Base-by-base conservation (phyloP, 2,797 vertebrate species). In the Periophthalmus magnuspinnatus region DNA sequence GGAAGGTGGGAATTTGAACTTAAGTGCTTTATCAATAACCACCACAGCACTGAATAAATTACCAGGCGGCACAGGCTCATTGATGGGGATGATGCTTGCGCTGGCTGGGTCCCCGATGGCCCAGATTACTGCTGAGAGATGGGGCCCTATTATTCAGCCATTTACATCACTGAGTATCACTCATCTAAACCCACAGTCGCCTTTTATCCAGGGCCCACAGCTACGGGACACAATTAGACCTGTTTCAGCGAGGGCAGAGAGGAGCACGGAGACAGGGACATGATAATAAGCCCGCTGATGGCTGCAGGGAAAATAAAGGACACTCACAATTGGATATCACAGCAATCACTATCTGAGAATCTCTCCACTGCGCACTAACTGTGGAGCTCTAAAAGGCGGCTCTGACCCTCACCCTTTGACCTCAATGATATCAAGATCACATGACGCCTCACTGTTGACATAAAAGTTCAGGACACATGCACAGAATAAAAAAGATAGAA, bases 1-100 rank as follows among this genome's bases (percentile, higher is more conserved):
- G 80, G 71, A 79, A 77, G 48, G 59, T 34, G 76, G 79, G 74
- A 80, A 89, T 90, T 92, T 90, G 90, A 76, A 87, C 89, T 93
- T 92, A 95, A 94, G 91, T 89, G 91, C 85, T 94, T 96, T 94
- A 95, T 94, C 94, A 95, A 95, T 93, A 95, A 92, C 90, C 77
- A 80, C 91, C 79, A 91, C 80, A 88, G 89, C 91, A 63, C 82
- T 89, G 92, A 92, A 95, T 95, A 95, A 93, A 95, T 95, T 93
- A 94, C 93, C 85, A 75, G 89, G 92, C 90, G 86, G 85, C 80
- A 61, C 89, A 91, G 81, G 60, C 88, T 93, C 90, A 89, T 91
- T 92, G 86, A 84, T 75, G 84, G 88, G 66, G 85, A 86, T 89
- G 84, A 88, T 91, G 92, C 87, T 88, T 81, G 72, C 80, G 55